phyloP scores from a whole-genome alignment of 2,888 invertebrate species.

The Notodonta dromedarius region DNA sequence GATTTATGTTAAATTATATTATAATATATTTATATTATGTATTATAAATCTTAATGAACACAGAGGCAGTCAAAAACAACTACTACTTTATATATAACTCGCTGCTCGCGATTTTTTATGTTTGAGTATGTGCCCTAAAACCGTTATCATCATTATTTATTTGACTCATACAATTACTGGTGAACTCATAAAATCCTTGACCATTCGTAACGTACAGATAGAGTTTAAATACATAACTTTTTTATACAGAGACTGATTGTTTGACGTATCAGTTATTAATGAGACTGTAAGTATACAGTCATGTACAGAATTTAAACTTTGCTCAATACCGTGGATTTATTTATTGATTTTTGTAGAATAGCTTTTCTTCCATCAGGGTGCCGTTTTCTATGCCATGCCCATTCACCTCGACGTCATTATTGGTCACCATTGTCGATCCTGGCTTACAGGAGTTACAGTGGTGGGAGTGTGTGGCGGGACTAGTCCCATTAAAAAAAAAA shows the following conservation, averaged over 20 bases:
- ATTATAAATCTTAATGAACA: no score
- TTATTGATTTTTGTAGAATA: slow-evolving; percentile 4
- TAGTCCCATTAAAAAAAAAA: no score
- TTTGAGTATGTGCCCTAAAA: background rate
- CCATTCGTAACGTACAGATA: slow-evolving; percentile 20
- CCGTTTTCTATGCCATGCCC: no score
- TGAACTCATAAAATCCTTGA: slow-evolving; percentile 33
- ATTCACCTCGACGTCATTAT: no score
- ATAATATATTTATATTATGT: no score
- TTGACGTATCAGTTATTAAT: slow-evolving; percentile 27
- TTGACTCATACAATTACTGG: slow-evolving; percentile 5
- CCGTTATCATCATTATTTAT: background rate
- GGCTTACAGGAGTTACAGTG: no score
- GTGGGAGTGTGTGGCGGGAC: no score
- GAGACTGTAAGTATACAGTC: slow-evolving; percentile 22
- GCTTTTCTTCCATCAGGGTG: no score
- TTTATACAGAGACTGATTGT: slow-evolving; percentile 22
- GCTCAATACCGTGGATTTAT: slow-evolving; percentile 14
- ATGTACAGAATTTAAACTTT: slow-evolving; percentile 11
- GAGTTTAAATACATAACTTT: slow-evolving; percentile 16
- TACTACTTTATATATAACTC: no score
- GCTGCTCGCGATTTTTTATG: background rate
- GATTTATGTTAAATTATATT: no score
- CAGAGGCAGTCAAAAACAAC: no score
- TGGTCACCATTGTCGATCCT: no score